Evolutionary conservation across 1,140 invertebrate genomes (phyloP), one percentile per base, ranked within the genome.

Genomic region (Heliconius hermathena): DNA sequence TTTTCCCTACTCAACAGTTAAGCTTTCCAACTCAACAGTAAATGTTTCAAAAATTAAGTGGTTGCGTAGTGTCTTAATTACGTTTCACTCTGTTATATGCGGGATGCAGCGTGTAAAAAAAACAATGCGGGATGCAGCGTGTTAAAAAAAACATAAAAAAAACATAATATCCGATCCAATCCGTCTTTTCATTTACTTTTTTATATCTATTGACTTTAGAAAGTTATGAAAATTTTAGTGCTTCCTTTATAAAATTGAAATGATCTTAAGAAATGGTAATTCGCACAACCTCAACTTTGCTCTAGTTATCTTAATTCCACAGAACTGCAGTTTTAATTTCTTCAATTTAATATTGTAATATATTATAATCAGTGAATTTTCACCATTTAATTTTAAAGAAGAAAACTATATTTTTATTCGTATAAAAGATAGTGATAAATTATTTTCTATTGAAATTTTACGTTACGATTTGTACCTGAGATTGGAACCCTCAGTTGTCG

Each of bases 201-300:
- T 66, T 22, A 66, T 66, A 66, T 66, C 60, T 66, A 66, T 66
- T 71, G 54, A 76, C 36, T 76, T 26, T 11, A 18, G 5, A 76
- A 70, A 76, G 60, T 76, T 76, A 46, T 38, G 36, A 70, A 75
- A 57, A 75, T 75, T 57, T 38, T 49, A 29, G 54, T 60, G 36
- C 66, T 66, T 70, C 74, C 29, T 76, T 71, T 70, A 76, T 76
- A 71, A 76, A 41, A 76, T 76, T 76, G 60, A 76, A 76, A 66
- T 22, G 66, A 76, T 66, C 60, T 66, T 70, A 18, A 70, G 74
- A 76, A 29, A 76, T 76, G 57, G 36, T 76, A 76, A 76, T 76
- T 70, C 57, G 8, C 46, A 29, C 22, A 75, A 38, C 73, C 74
- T 66, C 20, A 76, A 76, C 36, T 76, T 76, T 70, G 22, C 26